phyloP scores from a whole-genome alignment of 2,797 vertebrate species.

The Rostrhamus sociabilis region DNA sequence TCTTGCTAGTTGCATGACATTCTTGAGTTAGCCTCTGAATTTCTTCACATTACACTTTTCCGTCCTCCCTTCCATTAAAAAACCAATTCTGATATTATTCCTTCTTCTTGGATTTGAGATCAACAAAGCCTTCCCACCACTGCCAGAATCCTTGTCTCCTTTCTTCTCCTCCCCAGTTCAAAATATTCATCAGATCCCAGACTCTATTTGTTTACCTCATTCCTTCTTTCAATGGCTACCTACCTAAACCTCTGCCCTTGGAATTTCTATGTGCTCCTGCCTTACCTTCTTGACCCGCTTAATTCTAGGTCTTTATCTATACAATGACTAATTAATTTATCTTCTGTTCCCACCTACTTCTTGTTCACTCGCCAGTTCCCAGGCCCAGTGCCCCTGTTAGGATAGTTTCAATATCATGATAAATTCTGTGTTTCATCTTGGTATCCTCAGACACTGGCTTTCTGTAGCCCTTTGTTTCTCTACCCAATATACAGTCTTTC shows the following conservation, averaged over 20 bases:
- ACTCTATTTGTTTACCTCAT: not conserved
- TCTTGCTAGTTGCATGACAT: not conserved
- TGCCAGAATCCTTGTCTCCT: not conserved
- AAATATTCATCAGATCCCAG: not conserved
- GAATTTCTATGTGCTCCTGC: not conserved
- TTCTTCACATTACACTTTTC: not conserved
- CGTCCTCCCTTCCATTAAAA: not conserved
- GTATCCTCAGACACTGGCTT: not conserved
- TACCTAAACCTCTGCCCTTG: not conserved
- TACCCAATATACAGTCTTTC: not conserved
- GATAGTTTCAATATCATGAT: not conserved
- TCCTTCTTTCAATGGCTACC: not conserved
- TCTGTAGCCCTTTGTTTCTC: not conserved
- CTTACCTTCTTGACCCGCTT: not conserved
- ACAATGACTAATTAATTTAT: not conserved
- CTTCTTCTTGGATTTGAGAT: not conserved
- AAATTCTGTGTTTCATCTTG: not conserved
- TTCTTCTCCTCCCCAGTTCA: not conserved
- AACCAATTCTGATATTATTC: not conserved
- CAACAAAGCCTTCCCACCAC: not conserved
- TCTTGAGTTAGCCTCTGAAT: not conserved
- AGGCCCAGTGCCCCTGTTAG: not conserved
- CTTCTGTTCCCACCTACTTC: not conserved
- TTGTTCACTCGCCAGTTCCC: not conserved
- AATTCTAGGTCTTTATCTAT: not conserved